Base-by-base conservation (phyloP, 2,797 vertebrate genomes). In the Octomys mimax region DNA sequence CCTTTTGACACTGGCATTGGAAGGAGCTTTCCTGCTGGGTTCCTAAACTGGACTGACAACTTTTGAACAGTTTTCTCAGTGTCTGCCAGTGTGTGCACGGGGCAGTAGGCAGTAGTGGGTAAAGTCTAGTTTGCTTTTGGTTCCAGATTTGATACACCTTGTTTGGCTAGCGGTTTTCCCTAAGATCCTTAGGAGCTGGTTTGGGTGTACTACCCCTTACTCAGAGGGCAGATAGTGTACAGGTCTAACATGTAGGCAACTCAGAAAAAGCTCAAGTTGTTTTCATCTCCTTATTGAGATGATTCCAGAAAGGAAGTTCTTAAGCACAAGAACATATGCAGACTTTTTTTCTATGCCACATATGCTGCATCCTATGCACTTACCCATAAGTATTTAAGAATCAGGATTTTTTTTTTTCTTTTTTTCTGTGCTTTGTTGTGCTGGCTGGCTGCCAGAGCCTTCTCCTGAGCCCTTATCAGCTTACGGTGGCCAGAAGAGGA, bases 241-340 rank as follows among this genome's bases (percentile, higher is more conserved):
- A 89, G 91, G 87, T 88, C 88, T 91, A 61, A 86, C 96, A 2
- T 46, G n/a, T n/a, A 52, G 84, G 31, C 57, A 28, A 31, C 80
- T 78, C 57, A 19, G 89, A 0, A 91, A 91, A 96, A 94, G 36
- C 36, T 84, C 39, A 52, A 0, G 77, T 39, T 93, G 89, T 87
- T 92, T 93, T 57, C 87, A 94, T 70, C 70, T 97, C 87, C 66
- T 85, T 80, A 0, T 68, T 80, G 71, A 94, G 97, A 94, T 92
- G 42, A 79, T 98, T 86, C 75, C 84, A 92, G 52, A 77, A 92
- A 96, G 52, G 75, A 31, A 36, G 14, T 33, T n/a, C n/a, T 8
- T 21, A 3, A 10, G 0, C 0, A 6, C 77, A 16, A 28, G n/a
- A 10, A 13, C 93, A 83, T 85, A 62, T 11, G 59, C 52, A 31